Evolutionary conservation across 1,140 invertebrate genomes (phyloP).

Genomic region (Dermatophagoides farinae): DNA sequence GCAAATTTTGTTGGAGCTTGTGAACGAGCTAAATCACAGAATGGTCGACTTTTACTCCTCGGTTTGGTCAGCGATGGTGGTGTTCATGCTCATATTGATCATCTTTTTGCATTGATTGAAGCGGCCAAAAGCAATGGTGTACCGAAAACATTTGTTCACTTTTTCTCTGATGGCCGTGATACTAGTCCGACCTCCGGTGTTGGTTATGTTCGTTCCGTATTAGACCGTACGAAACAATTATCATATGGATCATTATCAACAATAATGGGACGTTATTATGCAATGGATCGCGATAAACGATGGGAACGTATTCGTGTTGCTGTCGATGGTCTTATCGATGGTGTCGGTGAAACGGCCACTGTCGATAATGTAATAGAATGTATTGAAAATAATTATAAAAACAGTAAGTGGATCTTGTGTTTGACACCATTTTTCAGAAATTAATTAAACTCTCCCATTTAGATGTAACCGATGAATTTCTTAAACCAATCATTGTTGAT

Average conservation of each 20-base stretch:
- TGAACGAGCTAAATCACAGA: slow-evolving; percentile 24
- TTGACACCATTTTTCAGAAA: background rate
- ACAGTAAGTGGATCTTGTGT: background rate
- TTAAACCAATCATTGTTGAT: slow-evolving; percentile 29
- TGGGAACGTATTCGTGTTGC: slow-evolving; percentile 29
- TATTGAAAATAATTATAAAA: slow-evolving; percentile 17
- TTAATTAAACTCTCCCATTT: background rate
- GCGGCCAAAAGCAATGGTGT: slow-evolving; percentile 26
- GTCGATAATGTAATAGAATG: slow-evolving; percentile 22
- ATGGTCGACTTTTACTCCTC: slow-evolving; percentile 27
- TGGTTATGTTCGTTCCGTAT: slow-evolving; percentile 18
- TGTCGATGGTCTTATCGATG: slow-evolving; percentile 29
- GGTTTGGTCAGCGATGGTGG: slow-evolving; percentile 31
- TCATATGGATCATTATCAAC: slow-evolving; percentile 28
- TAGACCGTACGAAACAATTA: slow-evolving; percentile 17
- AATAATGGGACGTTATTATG: slow-evolving; percentile 32
- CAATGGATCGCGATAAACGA: slow-evolving; percentile 33
- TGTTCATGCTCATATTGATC: slow-evolving; percentile 32
- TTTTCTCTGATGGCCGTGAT: slow-evolving; percentile 32
- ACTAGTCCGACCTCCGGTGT: slow-evolving; percentile 28
- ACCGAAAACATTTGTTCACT: slow-evolving; percentile 29
- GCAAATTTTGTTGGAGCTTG: slow-evolving; percentile 23
- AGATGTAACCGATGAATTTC: slow-evolving; percentile 29
- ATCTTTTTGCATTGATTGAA: slow-evolving; percentile 28
- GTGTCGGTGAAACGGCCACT: slow-evolving; percentile 24